A percentile compares a stretch with the other conserved stretches of the same genome.
phyloP scores from a whole-genome alignment of 2,797 vertebrate genomes.

The Sorex maritimensis region DNA sequence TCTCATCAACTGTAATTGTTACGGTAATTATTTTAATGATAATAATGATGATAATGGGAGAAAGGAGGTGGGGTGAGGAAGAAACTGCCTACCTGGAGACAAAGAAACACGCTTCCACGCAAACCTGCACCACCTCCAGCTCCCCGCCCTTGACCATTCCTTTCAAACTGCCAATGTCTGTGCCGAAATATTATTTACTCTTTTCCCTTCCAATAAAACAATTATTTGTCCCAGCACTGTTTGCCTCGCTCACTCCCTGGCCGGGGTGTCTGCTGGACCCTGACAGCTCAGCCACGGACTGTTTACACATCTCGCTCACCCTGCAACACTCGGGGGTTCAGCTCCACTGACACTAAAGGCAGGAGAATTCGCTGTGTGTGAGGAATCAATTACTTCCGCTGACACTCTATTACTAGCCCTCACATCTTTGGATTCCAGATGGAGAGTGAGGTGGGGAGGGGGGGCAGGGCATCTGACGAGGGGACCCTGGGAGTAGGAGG shows the following conservation, averaged over 20 bases:
- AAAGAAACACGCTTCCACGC: constrained; percentile 69
- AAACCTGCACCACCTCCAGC: constrained; percentile 9
- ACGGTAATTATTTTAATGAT: constrained; percentile 87
- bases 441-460: constrained; percentile 69
- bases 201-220: constrained; percentile 83
- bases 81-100: constrained; percentile 78
- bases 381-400: constrained; percentile 92
- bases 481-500: not conserved
- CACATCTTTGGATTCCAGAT: constrained; percentile 87
- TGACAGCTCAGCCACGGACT: constrained; percentile 90
- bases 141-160: not conserved
- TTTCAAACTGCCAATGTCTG: constrained; percentile 70
- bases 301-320: constrained; percentile 90
- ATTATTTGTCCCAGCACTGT: constrained; percentile 85
- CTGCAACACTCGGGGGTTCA: constrained; percentile 89
- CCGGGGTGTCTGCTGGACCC: constrained; percentile 80
- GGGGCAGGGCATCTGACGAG: constrained; percentile 58
- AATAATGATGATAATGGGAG: constrained; percentile 85
- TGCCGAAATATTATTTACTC: constrained; percentile 84
- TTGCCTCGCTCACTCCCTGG: not conserved
- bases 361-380: constrained; percentile 88
- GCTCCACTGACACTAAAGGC: constrained; percentile 90
- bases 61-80: constrained; percentile 23
- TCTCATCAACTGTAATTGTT: constrained; percentile 87
- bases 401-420: constrained; percentile 90